Evolutionary conservation across 1,140 invertebrate genomes (phyloP).

Genomic region (Anagrus nilaparvatae): DNA sequence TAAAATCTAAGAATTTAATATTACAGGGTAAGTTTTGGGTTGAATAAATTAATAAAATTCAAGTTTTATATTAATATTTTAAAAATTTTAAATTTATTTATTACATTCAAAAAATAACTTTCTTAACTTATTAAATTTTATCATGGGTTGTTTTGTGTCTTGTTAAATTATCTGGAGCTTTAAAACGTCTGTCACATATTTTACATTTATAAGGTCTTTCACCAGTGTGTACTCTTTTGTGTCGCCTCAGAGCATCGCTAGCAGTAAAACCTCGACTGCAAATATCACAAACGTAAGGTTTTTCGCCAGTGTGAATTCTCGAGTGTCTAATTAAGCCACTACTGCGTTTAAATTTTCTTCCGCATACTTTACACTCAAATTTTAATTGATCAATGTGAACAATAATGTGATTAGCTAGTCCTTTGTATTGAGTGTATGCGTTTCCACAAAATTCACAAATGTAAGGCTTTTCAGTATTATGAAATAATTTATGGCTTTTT

Average conservation of each 20-base stretch:
- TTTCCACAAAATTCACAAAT: slow-evolving; percentile 61
- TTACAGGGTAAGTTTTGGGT: too few species aligned
- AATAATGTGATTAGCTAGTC: slow-evolving; percentile 27
- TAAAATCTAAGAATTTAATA: too few species aligned
- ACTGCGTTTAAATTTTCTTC: slow-evolving; percentile 42
- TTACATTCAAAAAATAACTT: too few species aligned
- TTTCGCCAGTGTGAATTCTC: slow-evolving; percentile 30
- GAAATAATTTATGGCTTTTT: slow-evolving; percentile 32
- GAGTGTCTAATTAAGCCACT: slow-evolving; percentile 17
- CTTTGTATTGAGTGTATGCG: slow-evolving; percentile 27
- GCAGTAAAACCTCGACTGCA: slow-evolving; percentile 33
- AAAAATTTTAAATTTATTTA: too few species aligned
- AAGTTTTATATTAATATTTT: too few species aligned
- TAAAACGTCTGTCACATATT: slow-evolving; percentile 46
- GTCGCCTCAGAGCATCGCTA: slow-evolving; percentile 19
- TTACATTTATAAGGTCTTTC: slow-evolving; percentile 21
- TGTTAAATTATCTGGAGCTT: slow-evolving; percentile 13
- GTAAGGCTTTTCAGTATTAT: slow-evolving; percentile 64
- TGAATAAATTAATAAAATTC: too few species aligned
- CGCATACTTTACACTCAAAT: slow-evolving; percentile 47
- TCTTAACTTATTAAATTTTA: too few species aligned
- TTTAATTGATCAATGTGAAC: slow-evolving; percentile 40
- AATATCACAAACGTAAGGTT: slow-evolving; percentile 38
- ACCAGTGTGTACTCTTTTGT: slow-evolving; percentile 23
- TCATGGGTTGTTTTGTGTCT: slow-evolving; percentile 12